Evolutionary conservation across 2,888 invertebrate species (phyloP), one percentile per base, ranked within the genome.

Genomic region (Scaptodrosophila latifasciaeformis): DNA sequence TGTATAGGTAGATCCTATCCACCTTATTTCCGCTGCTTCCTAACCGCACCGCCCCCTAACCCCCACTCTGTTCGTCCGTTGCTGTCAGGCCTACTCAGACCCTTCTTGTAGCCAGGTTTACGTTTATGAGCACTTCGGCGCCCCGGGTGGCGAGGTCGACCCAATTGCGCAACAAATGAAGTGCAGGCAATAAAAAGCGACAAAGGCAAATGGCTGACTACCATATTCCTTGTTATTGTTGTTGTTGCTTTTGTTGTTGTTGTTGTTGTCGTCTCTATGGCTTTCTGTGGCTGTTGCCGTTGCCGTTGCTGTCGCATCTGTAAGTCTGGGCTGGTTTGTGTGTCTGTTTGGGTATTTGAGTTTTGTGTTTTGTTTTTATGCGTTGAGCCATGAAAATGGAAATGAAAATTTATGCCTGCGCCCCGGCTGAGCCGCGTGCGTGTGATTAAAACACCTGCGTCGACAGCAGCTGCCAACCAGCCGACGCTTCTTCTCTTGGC

Each of bases 151-250:
- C 64, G 29, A 29, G n/a, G n/a, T n/a, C 13, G 15, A 34, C 34
- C 15, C 13, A 40, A 50, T 43, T 19, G 50, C 43, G 67, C 62
- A 81, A 67, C 75, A 75, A 75, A 75, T 75, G 75, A 81, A 75
- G 75, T 75, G 75, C 79, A 75, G 76, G 81, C 75, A 81, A 75
- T 81, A 75, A 75, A 75, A 75, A 62, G 79, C 79, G 81, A 75
- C 79, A 75, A 78, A 78, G 63, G 76, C 76, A 75, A 81, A 78
- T 78, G 70, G 74, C 62, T 2, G 15, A 49, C 31, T 43, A 67
- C 59, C 49, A 49, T 40, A 40, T 50, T 61, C 31, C 29, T 21
- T 52, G 59, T 42, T 48, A 57, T 37, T 35, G 62, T 52, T 42
- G 43, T 45, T 34, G 53, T 43, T n/a, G n/a, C n/a, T n/a, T n/a